Percentiles rank a stretch among this genome's conserved stretches.
Conservation (phyloP, 92 coral and sea anemone genomes). For the Palythoa grandiflora region DNA sequence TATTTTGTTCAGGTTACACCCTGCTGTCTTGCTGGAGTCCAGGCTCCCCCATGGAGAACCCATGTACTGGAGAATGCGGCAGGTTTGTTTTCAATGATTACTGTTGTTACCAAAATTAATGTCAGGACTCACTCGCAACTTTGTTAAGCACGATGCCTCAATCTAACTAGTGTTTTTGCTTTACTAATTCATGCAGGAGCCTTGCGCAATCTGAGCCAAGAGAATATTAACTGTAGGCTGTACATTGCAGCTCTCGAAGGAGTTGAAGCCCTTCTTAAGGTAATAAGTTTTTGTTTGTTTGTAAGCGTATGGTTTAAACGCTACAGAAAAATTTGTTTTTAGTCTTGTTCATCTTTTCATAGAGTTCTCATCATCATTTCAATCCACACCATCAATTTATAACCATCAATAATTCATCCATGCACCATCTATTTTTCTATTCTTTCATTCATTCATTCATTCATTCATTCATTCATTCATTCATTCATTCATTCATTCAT, state of each 20-base stretch:
- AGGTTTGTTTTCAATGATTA: constrained; percentile 53
- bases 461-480: not conserved
- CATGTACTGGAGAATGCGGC: constrained; percentile 81
- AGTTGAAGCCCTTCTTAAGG: constrained; percentile 86
- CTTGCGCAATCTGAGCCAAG: constrained; percentile 81
- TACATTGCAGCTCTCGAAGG: constrained; percentile 79
- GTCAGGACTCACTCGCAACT: too few species aligned
- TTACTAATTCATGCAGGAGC: constrained; percentile 61
- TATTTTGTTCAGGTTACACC: constrained; percentile 67
- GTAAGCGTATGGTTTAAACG: not conserved
- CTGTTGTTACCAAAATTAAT: not conserved
- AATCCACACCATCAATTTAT: not conserved
- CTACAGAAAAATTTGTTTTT: not conserved
- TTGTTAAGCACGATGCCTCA: too few species aligned
- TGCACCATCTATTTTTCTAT: not conserved
- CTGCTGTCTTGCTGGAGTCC: constrained; percentile 90
- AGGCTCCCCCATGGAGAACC: constrained; percentile 74
- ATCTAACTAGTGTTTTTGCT: too few species aligned
- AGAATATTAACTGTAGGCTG: constrained; percentile 61
- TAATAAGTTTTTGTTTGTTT: not conserved
- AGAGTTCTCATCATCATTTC: not conserved
- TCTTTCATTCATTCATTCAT: not conserved
- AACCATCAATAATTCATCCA: not conserved
- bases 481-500: not conserved
- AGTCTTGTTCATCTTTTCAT: not conserved